Evolutionary conservation across 1,140 invertebrate species (phyloP), one percentile per base, ranked within the genome.

Genomic region (Ericerus pela): DNA sequence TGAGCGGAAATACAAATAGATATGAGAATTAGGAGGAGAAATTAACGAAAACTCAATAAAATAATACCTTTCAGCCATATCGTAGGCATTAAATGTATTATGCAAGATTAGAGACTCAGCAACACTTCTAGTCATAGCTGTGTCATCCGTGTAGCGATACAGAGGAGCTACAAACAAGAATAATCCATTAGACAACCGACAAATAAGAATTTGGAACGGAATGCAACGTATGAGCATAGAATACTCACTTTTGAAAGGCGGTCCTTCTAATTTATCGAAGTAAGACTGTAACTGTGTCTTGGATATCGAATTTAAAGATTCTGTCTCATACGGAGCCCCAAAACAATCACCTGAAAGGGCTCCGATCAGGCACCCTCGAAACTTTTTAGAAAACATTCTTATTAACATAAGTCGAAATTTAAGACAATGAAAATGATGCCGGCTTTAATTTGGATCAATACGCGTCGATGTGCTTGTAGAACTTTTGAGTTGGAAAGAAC

Each of bases 281-380:
- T 75, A 77, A 61, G 75, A 73, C 62, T 76, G 76, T 2, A 84
- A 63, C 18, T 77, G 66, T 20, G 72, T 62, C 64, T 71, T 76
- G 4, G 71, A 68, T 16, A 77, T 73, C 14, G 38, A 54, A 22
- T 71, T 64, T 43, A 79, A 74, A n/a, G 26, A 47, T 24, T 47
- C 41, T 22, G 71, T 74, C 71, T 87, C 83, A 69, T 79, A 85
- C 24, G 77, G 75, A 36, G 74, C 72, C 51, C 84, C 84, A 14
- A 84, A 67, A 65, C 84, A 86, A 68, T 88, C 84, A 1, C 84
- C 85, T 6, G 80, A 62, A 36, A 86, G 69, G 33, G 73, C 75
- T 11, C 84, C 84, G 2, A 84, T 67, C 53, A 87, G 65, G 57
- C 75, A 76, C 6, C 84, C 84, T 55, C 78, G 71, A 67, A 80